Evolutionary conservation across 2,888 invertebrate species (phyloP), one percentile per base, ranked within the genome.

Genomic region (Boloria euphrosyne): DNA sequence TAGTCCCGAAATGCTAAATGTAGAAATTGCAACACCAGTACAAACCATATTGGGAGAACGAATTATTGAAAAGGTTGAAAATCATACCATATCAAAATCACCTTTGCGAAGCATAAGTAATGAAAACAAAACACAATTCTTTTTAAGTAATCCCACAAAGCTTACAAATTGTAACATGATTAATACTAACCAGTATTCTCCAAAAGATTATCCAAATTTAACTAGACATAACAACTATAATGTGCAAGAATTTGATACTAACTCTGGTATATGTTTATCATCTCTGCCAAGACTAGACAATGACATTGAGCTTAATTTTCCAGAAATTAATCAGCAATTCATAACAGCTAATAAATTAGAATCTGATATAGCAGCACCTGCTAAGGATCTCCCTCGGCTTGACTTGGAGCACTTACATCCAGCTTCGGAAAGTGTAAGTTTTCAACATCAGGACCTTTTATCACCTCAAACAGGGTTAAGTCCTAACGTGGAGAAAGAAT

Each of bases 241-340:
- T 71, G 75, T 89, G 69, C 90, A 90, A 74, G 90, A 92, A 72
- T 80, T 91, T 60, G 90, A 90, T 78, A 89, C 85, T 68, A 90
- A 84, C 74, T 86, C 89, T 60, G 88, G 91, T 59, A 80, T 91
- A 69, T 89, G 90, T 75, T 78, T 91, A 67, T 89, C 90, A 53
- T 92, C 91, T 52, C 77, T 92, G 63, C 92, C 92, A 13, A 81
- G 85, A 73, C 78, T 92, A 49, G 92, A 92, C 75, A 90, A 89
- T 80, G 91, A 92, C 72, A 89, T 91, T 70, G 92, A 92, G 76
- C 81, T 92, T 58, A 89, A 83, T 75, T 91, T 92, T 72, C 87
- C 91, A 52, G 92, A 92, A 86, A 90, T 92, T 13, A 92, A 92
- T 73, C 91, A 92, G 79, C 92, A 92, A 73, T 92, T 92, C 73